Evolutionary conservation across 2,888 invertebrate genomes (phyloP).

Genomic region (Cosmia trapezina): DNA sequence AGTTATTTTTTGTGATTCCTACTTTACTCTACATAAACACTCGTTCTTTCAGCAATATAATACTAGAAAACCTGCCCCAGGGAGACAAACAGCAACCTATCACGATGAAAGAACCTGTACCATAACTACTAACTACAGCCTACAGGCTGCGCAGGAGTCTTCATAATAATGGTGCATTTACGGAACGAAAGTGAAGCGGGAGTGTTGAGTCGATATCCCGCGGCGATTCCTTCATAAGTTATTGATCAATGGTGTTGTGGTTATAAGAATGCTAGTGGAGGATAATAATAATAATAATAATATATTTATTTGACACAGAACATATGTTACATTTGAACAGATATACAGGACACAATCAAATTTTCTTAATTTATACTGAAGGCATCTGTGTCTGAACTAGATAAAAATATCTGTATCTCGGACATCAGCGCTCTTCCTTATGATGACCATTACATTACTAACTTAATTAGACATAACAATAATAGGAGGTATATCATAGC

Average conservation of each 20-base stretch:
- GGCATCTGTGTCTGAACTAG: too few relatives aligned
- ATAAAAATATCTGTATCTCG: too few relatives aligned
- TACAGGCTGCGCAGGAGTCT: constrained; percentile 12
- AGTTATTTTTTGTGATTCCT: neutral
- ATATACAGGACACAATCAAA: too few relatives aligned
- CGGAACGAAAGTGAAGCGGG: constrained; percentile 36
- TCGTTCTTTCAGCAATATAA: constrained; percentile 11
- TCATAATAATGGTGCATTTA: constrained; percentile 28
- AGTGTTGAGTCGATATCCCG: constrained; percentile 40
- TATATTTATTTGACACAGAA: too few relatives aligned
- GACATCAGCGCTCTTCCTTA: too few relatives aligned
- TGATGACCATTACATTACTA: too few relatives aligned
- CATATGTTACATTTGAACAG: too few relatives aligned
- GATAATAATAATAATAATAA: too few relatives aligned
- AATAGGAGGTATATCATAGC: too few relatives aligned
- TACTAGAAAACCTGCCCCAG: constrained; percentile 19
- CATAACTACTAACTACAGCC: constrained; percentile 18
- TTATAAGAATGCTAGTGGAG: neutral
- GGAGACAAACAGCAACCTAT: constrained; percentile 31
- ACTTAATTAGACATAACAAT: too few relatives aligned
- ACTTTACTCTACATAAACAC: constrained; percentile 2
- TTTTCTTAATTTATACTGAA: too few relatives aligned
- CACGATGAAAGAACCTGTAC: constrained; percentile 42
- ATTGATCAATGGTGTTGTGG: constrained; percentile 6
- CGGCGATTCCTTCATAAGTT: constrained; percentile 9